phyloP scores from a whole-genome alignment of 1,140 invertebrate genomes.

The Orchesella cincta region DNA sequence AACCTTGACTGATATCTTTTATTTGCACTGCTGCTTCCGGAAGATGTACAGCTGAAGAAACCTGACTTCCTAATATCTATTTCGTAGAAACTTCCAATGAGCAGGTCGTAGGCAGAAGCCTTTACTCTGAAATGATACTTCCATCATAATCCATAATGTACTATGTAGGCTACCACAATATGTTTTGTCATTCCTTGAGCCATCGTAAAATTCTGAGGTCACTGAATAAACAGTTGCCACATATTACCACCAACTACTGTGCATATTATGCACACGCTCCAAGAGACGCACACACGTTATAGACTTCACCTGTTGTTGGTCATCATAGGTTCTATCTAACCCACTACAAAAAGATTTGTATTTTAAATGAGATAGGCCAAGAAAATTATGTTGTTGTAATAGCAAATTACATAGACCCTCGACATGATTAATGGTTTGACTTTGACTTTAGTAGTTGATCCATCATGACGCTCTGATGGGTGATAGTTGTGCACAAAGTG shows the following conservation, averaged over 20 bases:
- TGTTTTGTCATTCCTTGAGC: slow-evolving; percentile 6
- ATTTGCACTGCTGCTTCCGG: not conserved
- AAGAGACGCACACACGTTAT: too few species aligned
- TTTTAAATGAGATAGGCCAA: not conserved
- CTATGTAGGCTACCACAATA: too few species aligned
- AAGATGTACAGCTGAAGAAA: not conserved
- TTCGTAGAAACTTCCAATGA: not conserved
- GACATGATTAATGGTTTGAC: slow-evolving; percentile 7
- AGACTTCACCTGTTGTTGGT: too few species aligned
- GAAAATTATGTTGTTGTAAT: not conserved
- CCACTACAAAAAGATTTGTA: not conserved
- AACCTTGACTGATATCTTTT: not conserved
- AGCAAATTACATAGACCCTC: not conserved
- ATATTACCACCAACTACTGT: not conserved
- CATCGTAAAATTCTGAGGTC: slow-evolving; percentile 1
- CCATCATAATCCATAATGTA: not conserved
- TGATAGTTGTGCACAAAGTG: too few species aligned
- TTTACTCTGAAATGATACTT: not conserved
- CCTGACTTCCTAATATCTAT: too few species aligned
- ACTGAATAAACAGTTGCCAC: slow-evolving; percentile 11
- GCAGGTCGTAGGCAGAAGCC: not conserved
- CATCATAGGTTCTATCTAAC: too few species aligned
- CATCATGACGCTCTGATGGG: not conserved
- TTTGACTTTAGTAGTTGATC: slow-evolving; percentile 1
- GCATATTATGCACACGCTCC: too few species aligned